Conservation (phyloP, 2,113 vertebrate genomes). For the Sclerurus mexicanus region DNA sequence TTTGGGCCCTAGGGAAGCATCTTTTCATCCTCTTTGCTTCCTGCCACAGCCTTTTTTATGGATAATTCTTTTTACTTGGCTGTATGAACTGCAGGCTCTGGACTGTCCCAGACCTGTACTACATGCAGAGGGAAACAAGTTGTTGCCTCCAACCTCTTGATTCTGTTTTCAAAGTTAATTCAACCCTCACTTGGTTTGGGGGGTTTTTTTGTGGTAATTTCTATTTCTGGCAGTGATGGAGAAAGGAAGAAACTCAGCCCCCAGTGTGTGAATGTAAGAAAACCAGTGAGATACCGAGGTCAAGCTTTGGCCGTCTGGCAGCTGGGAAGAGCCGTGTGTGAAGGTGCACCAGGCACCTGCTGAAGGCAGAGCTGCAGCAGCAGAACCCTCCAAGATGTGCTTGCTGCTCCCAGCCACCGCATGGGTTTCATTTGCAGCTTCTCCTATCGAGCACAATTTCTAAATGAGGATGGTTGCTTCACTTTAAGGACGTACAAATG, state of each 20-base stretch:
- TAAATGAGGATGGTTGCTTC: conserved; percentile 76
- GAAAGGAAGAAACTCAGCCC: not conserved
- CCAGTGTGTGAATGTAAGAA: not conserved
- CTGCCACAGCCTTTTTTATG: not conserved
- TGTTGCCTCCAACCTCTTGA: not conserved
- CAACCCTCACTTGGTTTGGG: not conserved
- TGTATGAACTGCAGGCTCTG: not conserved
- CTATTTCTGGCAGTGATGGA: not conserved
- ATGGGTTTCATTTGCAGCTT: conserved; percentile 75
- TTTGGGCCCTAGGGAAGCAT: not conserved
- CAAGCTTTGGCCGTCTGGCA: conserved; percentile 50
- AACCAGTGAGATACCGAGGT: conserved; percentile 6
- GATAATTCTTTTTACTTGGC: not conserved
- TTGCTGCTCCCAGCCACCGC: conserved; percentile 6
- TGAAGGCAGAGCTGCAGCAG: conserved; percentile 29
- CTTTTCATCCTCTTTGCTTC: not conserved
- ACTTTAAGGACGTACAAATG: conserved; percentile 86
- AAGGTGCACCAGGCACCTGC: conserved; percentile 37
- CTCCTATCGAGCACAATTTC: conserved; percentile 71
- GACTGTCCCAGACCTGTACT: not conserved
- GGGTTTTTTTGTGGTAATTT: not conserved
- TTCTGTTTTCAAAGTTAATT: conserved; percentile 17
- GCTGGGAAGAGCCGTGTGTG: conserved; percentile 14
- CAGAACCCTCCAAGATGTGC: conserved; percentile 19
- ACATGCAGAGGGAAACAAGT: not conserved